Conservation (phyloP, 2,888 invertebrate species). For the Aphodius granarius region DNA sequence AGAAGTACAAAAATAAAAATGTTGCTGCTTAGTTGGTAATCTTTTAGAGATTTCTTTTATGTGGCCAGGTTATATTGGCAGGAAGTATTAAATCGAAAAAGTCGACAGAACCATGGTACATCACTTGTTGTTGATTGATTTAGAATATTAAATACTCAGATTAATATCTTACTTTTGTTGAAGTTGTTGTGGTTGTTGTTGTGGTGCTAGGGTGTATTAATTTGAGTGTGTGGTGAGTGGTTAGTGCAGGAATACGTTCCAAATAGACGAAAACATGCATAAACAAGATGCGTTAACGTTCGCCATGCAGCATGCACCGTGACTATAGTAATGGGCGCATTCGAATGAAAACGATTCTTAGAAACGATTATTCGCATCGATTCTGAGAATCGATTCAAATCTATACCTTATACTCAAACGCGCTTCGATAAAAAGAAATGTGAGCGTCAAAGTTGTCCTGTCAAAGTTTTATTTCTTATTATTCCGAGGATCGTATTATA, state of each 20-base stretch:
- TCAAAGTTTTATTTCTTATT: no score
- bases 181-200: neutral
- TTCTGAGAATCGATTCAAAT: no score
- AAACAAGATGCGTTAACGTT: constrained; percentile 25
- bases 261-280: neutral
- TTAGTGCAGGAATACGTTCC: neutral
- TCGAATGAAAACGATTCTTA: constrained; percentile 2
- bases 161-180: neutral
- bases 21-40: no score
- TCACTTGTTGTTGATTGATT: neutral
- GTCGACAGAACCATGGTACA: constrained; percentile 47
- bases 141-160: constrained; percentile 3
- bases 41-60: no score
- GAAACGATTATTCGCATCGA: no score
- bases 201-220: constrained; percentile 12
- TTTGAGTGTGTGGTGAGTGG: constrained; percentile 5
- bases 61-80: no score
- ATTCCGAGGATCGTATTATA: no score
- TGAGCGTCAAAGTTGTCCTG: no score
- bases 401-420: no score
- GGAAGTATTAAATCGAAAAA: constrained; percentile 47
- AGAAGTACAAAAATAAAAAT: no score
- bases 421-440: no score
- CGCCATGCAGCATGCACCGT: constrained; percentile 28
- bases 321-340: constrained; percentile 2